Evolutionary conservation across 2,888 invertebrate species (phyloP), one percentile per base, ranked within the genome.

Genomic region (Chydorus sphaericus): DNA sequence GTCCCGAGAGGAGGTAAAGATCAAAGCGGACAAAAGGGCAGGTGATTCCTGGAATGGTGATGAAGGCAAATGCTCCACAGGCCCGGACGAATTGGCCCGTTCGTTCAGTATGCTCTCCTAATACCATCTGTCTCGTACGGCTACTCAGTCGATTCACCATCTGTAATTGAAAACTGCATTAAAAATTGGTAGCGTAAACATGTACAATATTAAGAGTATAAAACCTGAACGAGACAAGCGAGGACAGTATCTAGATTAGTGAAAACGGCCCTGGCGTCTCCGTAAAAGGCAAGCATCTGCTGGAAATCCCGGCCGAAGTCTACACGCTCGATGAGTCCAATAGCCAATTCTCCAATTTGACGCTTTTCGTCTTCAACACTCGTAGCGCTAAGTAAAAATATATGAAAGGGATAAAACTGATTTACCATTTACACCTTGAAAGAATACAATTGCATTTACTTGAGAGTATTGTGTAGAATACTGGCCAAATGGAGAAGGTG

Each of bases 41-140:
- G 63, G 77, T 80, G 67, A 97, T 79, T 14, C 94, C 94, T n/a
- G 97, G 97, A 68, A 93, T 87, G 8, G 96, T 96, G 60, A 97
- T 93, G 71, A 85, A 96, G 70, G 86, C 85, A 72, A 89, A 97
- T 0, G 97, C 96, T 48, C 89, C 84, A 73, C 96, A 96, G 2
- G 96, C 94, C 66, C 89, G 81, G 30, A 88, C 85, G 74, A 93
- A 86, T 63, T 88, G 83, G 14, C 82, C 81, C 2, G 88, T 88
- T 69, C 85, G 85, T 59, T 81, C 75, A 0, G 83, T 82, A 65
- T 87, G 86, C 65, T 81, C 78, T 3, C 84, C 83, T n/a, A n/a
- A n/a, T 61, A 80, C 79, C 4, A 85, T 80, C 65, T 73, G 76
- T 37, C 77, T 73, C 14, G 77, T 82, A 66, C 78, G 77, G 62